Evolutionary conservation across 1,140 invertebrate species (phyloP), one percentile per base, ranked within the genome.

Genomic region (Protaetia brevitarsis): DNA sequence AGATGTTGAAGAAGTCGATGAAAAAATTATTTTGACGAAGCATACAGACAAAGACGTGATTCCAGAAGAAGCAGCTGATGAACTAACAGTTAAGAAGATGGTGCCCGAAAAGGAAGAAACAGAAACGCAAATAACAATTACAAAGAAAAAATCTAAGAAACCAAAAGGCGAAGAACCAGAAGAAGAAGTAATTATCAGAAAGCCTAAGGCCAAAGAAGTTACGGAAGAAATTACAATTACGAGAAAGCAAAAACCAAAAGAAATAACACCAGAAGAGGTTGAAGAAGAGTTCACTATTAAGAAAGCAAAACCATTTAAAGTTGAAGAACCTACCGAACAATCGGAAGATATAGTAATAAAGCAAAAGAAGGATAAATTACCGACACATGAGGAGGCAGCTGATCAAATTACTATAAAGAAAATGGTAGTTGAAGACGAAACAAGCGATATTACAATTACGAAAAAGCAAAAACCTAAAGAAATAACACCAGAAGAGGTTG

Each of bases 211-310:
- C 64, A n/a, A 73, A 65, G 77, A 81, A 27, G 77, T 79, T 65
- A 79, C 81, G 19, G 81, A 84, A 66, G 81, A 86, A 75, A 80
- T 85, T 66, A 85, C 82, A 6, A 79, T 87, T 26, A 79, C 79
- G 70, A 79, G 80, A 28, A 81, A 81, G 68, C 76, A 74, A 66
- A 69, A 72, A 31, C 74, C 77, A 29, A 66, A 75, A 62, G 81
- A 79, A 68, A 83, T 86, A 68, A 78, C 84, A 37, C 81, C 84
- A 23, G 88, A 90, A 77, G 89, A 91, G 79, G 83, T 85, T 62
- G 83, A 84, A 63, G 86, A 90, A 77, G 88, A 90, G 79, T 79
- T 90, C 11, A 90, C 87, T 3, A 82, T 91, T 19, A 88, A 88
- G 71, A 90, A 88, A 74, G 8, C 13, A 13, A 23, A 64, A 51